Percentiles rank a stretch among this genome's conserved stretches.
Evolutionary conservation across 2,888 invertebrate species (phyloP).

Genomic region (Epirrhoe alternata): DNA sequence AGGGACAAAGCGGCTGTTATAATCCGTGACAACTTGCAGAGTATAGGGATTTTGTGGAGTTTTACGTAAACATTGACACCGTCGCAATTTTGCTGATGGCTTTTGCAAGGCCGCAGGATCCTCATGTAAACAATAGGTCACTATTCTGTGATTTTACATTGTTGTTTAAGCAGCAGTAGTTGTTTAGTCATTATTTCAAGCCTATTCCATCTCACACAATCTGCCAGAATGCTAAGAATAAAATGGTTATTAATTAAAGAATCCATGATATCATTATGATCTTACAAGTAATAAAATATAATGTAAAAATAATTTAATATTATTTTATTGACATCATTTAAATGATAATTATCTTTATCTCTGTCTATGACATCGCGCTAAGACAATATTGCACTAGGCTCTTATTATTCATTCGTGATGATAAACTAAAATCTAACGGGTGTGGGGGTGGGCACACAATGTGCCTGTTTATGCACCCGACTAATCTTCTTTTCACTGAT

Average conservation of each 20-base stretch:
- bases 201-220: no score
- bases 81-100: conserved; percentile 9
- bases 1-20: conserved; percentile 22
- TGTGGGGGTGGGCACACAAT: no score
- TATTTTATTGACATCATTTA: neutral
- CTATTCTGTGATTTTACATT: no score
- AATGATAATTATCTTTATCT: neutral
- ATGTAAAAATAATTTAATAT: neutral
- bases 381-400: neutral
- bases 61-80: conserved; percentile 26
- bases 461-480: no score
- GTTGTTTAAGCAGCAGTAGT: no score
- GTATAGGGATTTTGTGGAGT: conserved; percentile 23
- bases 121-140: no score
- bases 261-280: no score
- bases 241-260: no score
- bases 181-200: no score
- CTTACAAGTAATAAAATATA: no score
- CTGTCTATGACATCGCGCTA: neutral
- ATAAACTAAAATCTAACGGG: neutral
- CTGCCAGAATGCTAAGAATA: no score
- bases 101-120: neutral
- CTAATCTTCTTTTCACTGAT: no score
- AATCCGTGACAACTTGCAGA: conserved; percentile 30
- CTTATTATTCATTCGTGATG: conserved; percentile 3